phyloP scores from a whole-genome alignment of 2,888 invertebrate genomes.

The Helleia helle region DNA sequence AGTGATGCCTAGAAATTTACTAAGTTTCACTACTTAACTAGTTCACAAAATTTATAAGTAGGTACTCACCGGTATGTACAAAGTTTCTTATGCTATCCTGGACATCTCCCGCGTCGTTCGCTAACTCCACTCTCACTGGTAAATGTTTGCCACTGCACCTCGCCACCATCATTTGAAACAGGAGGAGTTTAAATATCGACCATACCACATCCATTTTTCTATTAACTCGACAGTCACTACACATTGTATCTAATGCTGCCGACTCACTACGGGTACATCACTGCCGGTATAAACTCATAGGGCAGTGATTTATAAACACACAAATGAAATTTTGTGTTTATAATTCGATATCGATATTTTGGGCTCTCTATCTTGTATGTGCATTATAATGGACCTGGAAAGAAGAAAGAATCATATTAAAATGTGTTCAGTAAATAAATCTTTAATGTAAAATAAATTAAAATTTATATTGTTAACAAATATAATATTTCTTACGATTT shows the following conservation, averaged over 20 bases:
- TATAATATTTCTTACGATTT: too few relatives aligned
- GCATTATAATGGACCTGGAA: slow-evolving; percentile 64
- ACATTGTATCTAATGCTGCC: slow-evolving; percentile 38
- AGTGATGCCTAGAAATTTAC: too few relatives aligned
- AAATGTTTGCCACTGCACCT: slow-evolving; percentile 58
- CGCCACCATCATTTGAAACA: slow-evolving; percentile 58
- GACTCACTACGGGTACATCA: slow-evolving; percentile 21
- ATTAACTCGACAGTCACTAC: slow-evolving; percentile 43
- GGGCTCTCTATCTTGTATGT: slow-evolving; percentile 41
- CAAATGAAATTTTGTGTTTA: slow-evolving; percentile 51
- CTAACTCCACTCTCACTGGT: slow-evolving; percentile 33
- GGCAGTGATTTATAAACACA: slow-evolving; percentile 14
- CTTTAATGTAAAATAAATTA: not conserved
- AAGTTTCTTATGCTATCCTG: slow-evolving; percentile 56
- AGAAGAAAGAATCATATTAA: slow-evolving; percentile 26
- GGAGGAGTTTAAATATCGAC: slow-evolving; percentile 55
- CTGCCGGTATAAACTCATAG: slow-evolving; percentile 8
- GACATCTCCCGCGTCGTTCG: slow-evolving; percentile 31
- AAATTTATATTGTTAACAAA: too few relatives aligned
- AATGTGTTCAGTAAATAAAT: not conserved
- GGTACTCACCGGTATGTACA: slow-evolving; percentile 53
- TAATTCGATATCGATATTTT: slow-evolving; percentile 56
- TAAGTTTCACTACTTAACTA: too few relatives aligned
- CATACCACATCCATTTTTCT: slow-evolving; percentile 60
- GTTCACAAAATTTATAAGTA: too few relatives aligned